Percentiles rank a stretch among this genome's conserved stretches.
Conservation (phyloP, 2,113 vertebrate genomes). For the Bathybates hornii region DNA sequence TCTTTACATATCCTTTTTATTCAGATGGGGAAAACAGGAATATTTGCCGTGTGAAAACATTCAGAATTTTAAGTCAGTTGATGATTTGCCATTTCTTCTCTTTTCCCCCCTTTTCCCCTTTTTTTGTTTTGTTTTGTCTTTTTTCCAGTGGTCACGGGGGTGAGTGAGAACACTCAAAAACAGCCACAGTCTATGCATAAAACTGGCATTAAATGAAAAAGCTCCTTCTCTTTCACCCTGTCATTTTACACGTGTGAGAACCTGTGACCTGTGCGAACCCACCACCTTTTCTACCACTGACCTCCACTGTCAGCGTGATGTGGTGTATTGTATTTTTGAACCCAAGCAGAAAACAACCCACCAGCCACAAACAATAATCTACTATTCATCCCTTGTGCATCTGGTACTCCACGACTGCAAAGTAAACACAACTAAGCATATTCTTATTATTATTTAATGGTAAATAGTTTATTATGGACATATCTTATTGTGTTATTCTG, state of each 20-base stretch:
- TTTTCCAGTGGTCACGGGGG: slow-evolving; percentile 65
- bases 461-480: slow-evolving; percentile 55
- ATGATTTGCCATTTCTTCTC: not conserved
- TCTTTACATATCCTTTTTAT: not conserved
- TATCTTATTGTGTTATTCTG: slow-evolving; percentile 55
- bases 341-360: not conserved
- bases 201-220: not conserved
- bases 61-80: not conserved
- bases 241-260: not conserved
- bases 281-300: not conserved
- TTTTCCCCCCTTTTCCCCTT: not conserved
- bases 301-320: slow-evolving; percentile 24
- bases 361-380: not conserved
- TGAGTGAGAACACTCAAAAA: slow-evolving; percentile 48
- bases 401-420: slow-evolving; percentile 14
- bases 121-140: not conserved
- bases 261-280: not conserved
- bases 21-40: not conserved
- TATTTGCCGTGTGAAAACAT: not conserved
- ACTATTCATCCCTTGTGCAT: not conserved
- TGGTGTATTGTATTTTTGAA: slow-evolving; percentile 32
- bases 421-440: slow-evolving; percentile 12
- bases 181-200: slow-evolving; percentile 58
- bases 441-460: slow-evolving; percentile 39
- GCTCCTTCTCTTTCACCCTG: slow-evolving; percentile 5